Evolutionary conservation across 2,113 vertebrate species (phyloP), one percentile per base, ranked within the genome.

Genomic region (Promerops cafer): DNA sequence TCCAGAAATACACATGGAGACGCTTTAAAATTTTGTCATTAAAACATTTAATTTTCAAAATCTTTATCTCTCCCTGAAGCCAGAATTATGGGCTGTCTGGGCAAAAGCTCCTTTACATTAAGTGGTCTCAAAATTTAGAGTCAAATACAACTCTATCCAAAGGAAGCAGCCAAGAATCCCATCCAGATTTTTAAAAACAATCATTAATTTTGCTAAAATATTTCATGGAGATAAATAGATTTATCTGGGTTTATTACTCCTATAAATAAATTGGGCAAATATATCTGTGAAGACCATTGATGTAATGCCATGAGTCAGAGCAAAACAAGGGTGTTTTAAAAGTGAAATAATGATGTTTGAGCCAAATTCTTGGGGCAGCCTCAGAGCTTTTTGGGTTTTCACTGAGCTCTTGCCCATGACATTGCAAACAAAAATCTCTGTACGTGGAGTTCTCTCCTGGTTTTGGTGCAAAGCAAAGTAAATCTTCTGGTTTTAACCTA

Each of bases 381-480:
- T 33, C 54, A 28, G 13, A 1, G 6, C 10, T 59, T 50, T 57
- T 23, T 31, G 70, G 40, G 31, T 39, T 94, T 92, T 66, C 79
- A 27, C 1, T 37, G 54, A 77, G 60, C 22, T 52, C 72, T 26
- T 75, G 40, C 31, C 69, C 68, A n/a, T 39, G 75, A 26, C 56
- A 12, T 47, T 7, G 44, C 35, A 56, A 70, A 70, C n/a, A 45
- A 89, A 95, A 95, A 72, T 40, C 77, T 77, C 87, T 69, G 57
- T 19, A 23, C 89, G 92, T 33, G 39, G 50, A 95, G 37, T 22
- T 56, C 37, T 54, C 64, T 54, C 95, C 63, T 37, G 57, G 11
- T 90, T 96, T 31, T 95, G 81, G 91, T 84, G 96, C 87, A 95
- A 98, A 97, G 97, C 93, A 98, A 98, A 98, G 95, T 87, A 97